A percentile compares a stretch with the other conserved stretches of the same genome.
These are phyloP conservation scores for Toxotes jaculatrix DNA, from an alignment of 2,113 vertebrate genomes.

Conservation along the genomic window DNA sequence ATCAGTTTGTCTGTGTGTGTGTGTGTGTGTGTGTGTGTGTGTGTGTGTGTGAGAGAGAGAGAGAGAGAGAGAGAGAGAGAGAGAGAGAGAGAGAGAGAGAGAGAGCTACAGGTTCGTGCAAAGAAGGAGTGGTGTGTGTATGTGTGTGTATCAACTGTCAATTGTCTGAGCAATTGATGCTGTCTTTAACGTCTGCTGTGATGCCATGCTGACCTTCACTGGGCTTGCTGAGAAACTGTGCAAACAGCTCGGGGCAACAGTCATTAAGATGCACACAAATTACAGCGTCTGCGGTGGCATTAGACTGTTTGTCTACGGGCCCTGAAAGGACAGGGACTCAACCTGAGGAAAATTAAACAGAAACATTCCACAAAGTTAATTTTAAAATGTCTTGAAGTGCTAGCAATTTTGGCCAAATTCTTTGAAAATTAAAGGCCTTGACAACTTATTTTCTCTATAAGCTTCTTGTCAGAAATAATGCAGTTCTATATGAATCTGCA, in stretches of 20 bases:
- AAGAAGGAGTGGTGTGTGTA: background rate
- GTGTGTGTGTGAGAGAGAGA: background rate
- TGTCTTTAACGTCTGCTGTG: conserved; percentile 56
- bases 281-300: conserved; percentile 52
- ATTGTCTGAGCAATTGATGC: conserved; percentile 40
- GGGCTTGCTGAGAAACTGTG: conserved; percentile 56
- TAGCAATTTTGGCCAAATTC: conserved; percentile 11
- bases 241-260: conserved; percentile 61
- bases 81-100: too few relatives aligned
- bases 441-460: background rate
- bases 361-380: conserved; percentile 38
- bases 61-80: too few relatives aligned
- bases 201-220: conserved; percentile 70
- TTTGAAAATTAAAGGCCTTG: background rate
- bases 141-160: conserved; percentile 25
- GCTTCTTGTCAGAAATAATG: background rate
- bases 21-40: background rate
- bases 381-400: conserved; percentile 26
- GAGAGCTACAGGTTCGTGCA: too few relatives aligned
- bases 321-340: conserved; percentile 31
- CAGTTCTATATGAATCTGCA: background rate
- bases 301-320: conserved; percentile 53
- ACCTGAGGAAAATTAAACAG: conserved; percentile 59
- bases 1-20: background rate
- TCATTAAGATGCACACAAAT: conserved; percentile 71